Base-by-base conservation (phyloP, 2,113 vertebrate genomes). In the Limanda limanda region DNA sequence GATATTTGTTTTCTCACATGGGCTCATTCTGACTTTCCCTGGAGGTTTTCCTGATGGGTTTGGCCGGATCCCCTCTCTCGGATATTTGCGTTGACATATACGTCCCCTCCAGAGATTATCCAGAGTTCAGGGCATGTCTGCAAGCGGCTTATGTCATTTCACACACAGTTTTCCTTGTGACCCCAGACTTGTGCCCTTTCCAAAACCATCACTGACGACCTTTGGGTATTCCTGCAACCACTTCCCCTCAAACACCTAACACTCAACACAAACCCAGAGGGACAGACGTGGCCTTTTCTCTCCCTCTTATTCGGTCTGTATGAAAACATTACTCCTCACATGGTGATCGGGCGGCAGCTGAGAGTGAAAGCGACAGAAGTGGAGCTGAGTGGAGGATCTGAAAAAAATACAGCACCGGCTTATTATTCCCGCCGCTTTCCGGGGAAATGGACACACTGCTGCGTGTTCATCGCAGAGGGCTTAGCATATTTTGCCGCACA, bases 251-350 rank as follows among this genome's bases (percentile, higher is more conserved):
- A 59, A 10, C 54, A n/a, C 23, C 35, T 27, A 71, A 68, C 58
- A 55, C 35, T 62, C 27, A 61, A 68, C 25, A 52, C 31, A 74
- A 78, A 79, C 62, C 65, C 62, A 18, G 45, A 62, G 24, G 42
- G 67, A 71, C 67, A 83, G 54, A 71, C 35, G 17, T n/a, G 72
- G 18, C 62, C 48, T 60, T 85, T 75, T 68, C 51, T 62, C 45
- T 76, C 60, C 62, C 27, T 64, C 76, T 58, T 86, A 64, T 76
- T 71, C 48, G 71, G 1, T 7, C 68, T 7, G 8, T 58, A 31
- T 54, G n/a, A 67, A 76, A 81, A 71, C 56, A 69, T 59, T 12
- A 17, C 68, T 48, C 56, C 48, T 69, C 20, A 51, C 62, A 80
- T 76, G 70, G 35, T n/a, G 63, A 79, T 74, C 27, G 79, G 75